These are phyloP conservation scores for Avahi laniger DNA, from an alignment of 2,797 vertebrate species.

Conservation along the genomic window DNA sequence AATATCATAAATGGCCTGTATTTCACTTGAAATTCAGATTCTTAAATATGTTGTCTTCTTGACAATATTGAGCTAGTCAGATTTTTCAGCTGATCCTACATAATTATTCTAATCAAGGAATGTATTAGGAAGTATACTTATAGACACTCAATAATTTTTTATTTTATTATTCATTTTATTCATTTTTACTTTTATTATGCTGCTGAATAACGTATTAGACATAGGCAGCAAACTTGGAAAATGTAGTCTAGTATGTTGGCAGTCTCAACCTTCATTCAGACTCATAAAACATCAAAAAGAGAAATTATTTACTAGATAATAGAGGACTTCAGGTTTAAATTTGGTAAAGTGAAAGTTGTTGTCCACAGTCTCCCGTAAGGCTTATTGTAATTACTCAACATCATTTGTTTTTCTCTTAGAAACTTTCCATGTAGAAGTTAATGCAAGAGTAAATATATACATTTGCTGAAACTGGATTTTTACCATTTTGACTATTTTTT, in stretches of 20 bases:
- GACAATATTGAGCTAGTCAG: slow-evolving; percentile 35
- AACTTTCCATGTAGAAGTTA: slow-evolving; percentile 9
- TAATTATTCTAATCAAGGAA: neutral
- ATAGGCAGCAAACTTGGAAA: slow-evolving; percentile 36
- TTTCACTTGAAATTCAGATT: slow-evolving; percentile 58
- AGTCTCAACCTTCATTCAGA: slow-evolving; percentile 25
- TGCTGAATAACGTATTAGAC: slow-evolving; percentile 33
- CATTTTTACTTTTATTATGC: slow-evolving; percentile 50
- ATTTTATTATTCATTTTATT: slow-evolving; percentile 47
- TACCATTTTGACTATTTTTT: slow-evolving; percentile 24
- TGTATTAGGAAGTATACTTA: slow-evolving; percentile 13
- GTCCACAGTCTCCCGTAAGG: neutral
- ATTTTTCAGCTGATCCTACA: slow-evolving; percentile 6
- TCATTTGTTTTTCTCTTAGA: slow-evolving; percentile 10
- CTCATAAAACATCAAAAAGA: slow-evolving; percentile 49
- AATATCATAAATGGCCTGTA: slow-evolving; percentile 19
- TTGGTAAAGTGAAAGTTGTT: slow-evolving; percentile 46
- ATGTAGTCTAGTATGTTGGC: neutral
- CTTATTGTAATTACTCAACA: neutral
- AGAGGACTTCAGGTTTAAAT: slow-evolving; percentile 46
- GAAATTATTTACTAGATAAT: slow-evolving; percentile 8
- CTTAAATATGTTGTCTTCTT: slow-evolving; percentile 15
- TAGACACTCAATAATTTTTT: slow-evolving; percentile 35
- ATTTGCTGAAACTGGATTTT: slow-evolving; percentile 18
- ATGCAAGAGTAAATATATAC: neutral